These are phyloP conservation scores for Nomada flava DNA, from an alignment of 2,888 invertebrate genomes.

Conservation along the genomic window DNA sequence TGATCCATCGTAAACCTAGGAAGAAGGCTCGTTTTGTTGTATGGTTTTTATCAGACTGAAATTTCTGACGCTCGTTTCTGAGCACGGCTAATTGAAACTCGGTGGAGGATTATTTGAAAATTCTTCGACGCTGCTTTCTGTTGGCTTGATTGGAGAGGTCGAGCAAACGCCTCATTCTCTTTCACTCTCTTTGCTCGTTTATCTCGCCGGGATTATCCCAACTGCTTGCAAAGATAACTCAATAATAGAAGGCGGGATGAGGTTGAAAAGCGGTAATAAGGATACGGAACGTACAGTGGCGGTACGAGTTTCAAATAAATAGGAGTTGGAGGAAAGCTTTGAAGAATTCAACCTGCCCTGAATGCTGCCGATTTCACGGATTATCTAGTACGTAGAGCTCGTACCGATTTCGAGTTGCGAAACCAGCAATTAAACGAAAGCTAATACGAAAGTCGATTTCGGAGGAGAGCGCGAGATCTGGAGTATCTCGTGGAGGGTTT, in stretches of 20 bases:
- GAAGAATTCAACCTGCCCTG: background rate
- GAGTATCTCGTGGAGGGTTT: background rate
- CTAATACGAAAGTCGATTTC: background rate
- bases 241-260: constrained; percentile 13
- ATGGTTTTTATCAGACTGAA: background rate
- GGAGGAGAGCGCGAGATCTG: too few species aligned
- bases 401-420: too few species aligned
- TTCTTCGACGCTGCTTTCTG: constrained; percentile 14
- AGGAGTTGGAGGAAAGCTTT: background rate
- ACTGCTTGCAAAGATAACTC: constrained; percentile 27
- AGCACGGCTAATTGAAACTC: constrained; percentile 6
- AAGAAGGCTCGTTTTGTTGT: too few species aligned
- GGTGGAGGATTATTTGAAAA: constrained; percentile 9
- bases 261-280: constrained; percentile 1
- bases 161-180: background rate
- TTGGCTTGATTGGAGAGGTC: constrained; percentile 16
- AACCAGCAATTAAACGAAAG: background rate
- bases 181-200: constrained; percentile 4
- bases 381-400: too few species aligned
- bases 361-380: background rate
- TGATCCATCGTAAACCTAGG: background rate
- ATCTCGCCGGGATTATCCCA: constrained; percentile 1
- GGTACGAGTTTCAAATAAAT: constrained; percentile 11
- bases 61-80: background rate
- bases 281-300: background rate